Percentiles rank a stretch among this genome's conserved stretches.
Evolutionary conservation across 2,888 invertebrate species (phyloP).

Genomic region (Catocala nupta): DNA sequence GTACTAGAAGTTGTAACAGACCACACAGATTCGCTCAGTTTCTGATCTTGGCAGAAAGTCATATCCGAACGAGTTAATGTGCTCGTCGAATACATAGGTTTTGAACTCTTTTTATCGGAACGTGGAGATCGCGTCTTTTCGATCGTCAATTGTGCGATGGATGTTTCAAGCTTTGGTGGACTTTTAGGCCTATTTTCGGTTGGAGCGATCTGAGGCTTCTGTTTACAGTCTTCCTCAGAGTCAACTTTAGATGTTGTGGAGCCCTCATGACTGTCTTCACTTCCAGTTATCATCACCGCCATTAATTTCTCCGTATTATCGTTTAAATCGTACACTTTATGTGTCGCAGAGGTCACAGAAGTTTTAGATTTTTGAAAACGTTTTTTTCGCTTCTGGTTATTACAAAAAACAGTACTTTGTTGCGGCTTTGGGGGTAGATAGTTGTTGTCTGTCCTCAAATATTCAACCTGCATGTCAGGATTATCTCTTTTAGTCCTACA

Average conservation of each 20-base stretch:
- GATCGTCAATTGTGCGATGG: constrained; percentile 71
- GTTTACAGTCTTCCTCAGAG: constrained; percentile 42
- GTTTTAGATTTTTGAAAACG: constrained; percentile 54
- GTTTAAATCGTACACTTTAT: constrained; percentile 76
- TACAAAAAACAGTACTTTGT: constrained; percentile 57
- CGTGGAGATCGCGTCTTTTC: constrained; percentile 42
- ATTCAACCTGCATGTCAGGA: constrained; percentile 53
- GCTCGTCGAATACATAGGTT: constrained; percentile 64
- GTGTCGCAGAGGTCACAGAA: constrained; percentile 60
- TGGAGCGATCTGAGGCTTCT: constrained; percentile 18
- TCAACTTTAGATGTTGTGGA: constrained; percentile 41
- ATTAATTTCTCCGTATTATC: constrained; percentile 76
- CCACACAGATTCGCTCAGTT: constrained; percentile 63
- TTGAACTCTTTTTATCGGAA: constrained; percentile 28
- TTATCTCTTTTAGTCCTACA: constrained; percentile 51
- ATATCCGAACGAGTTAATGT: constrained; percentile 63
- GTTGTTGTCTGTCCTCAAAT: constrained; percentile 62
- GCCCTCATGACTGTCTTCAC: constrained; percentile 44
- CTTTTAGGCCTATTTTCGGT: constrained; percentile 55
- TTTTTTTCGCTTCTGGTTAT: constrained; percentile 49
- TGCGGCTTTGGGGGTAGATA: constrained; percentile 65
- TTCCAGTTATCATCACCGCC: constrained; percentile 70
- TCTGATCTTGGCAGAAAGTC: constrained; percentile 54
- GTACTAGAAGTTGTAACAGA: constrained; percentile 60
- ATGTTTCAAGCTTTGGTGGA: constrained; percentile 74